Base-by-base conservation (phyloP, 2,888 invertebrate genomes). In the Imbricaverruca yamaguchii region DNA sequence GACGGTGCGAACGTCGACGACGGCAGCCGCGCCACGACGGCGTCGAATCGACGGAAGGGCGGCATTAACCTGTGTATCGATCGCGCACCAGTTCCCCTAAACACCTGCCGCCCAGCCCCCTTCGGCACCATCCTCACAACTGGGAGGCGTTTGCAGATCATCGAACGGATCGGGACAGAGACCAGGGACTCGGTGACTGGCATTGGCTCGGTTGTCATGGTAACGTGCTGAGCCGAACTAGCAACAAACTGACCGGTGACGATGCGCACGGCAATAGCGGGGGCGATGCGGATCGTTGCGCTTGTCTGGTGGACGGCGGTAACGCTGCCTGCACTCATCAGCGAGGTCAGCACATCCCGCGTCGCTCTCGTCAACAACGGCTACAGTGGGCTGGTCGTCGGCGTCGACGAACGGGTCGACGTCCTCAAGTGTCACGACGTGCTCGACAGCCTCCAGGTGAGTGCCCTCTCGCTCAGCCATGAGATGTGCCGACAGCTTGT, bases 351-450 rank as follows among this genome's bases (percentile, higher is more conserved):
- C 7, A 55, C 15, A 8, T 55, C 74, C 10, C 18, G 74, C 21
- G 74, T 55, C 18, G 11, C 53, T 13, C 74, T 74, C 53, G 21
- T 74, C 53, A 53, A 74, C 55, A 74, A 74, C 74, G 74, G 74
- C 74, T 74, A 74, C 74, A 21, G 55, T 55, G 74, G 74, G 8
- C 7, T 74, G 10, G 74, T 74, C 8, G 21, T 74, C 74, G 74
- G 74, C 55, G 21, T 74, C 74, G 74, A 74, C 55, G 74, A 74
- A 15, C 15, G 21, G 53, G 74, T 74, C 53, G 74, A 74, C 74
- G 74, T 74, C 15, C 53, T 55, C 21, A 23, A 55, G 21, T 74
- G 74, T 18, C 21, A 21, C 18, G 74, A 74, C 53, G 3, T 74
- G 7, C 21, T 74, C 10, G 18, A 21, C 15, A 74, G 55, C 74